phyloP scores from a whole-genome alignment of 2,113 vertebrate genomes.

The Oxyura jamaicensis region DNA sequence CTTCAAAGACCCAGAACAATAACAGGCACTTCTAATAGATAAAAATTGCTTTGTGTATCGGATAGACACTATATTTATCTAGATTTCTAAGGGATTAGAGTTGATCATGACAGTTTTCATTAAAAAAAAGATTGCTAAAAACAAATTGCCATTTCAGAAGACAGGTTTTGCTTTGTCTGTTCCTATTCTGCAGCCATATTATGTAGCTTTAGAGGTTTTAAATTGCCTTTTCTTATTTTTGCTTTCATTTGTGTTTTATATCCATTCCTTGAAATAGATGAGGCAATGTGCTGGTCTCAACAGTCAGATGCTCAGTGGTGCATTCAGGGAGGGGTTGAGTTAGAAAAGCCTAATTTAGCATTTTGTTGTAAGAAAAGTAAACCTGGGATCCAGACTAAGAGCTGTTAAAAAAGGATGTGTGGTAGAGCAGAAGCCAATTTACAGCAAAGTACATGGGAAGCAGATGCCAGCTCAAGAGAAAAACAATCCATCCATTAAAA shows the following conservation, averaged over 20 bases:
- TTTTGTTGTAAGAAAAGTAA: background rate
- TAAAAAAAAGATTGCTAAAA: slow-evolving; percentile 36
- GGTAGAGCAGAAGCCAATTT: background rate
- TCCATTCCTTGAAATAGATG: background rate
- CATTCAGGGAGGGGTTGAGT: background rate
- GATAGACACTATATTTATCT: slow-evolving; percentile 31
- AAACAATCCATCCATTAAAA: background rate
- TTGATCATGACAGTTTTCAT: slow-evolving; percentile 49
- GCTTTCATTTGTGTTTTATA: background rate
- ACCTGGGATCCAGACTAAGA: background rate
- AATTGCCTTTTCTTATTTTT: slow-evolving; percentile 26
- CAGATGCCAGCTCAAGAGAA: background rate
- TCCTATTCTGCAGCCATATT: background rate
- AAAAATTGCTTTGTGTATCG: slow-evolving; percentile 35
- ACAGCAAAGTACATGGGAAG: background rate
- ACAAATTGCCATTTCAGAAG: slow-evolving; percentile 41
- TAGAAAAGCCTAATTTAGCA: background rate
- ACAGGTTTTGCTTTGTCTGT: slow-evolving; percentile 8
- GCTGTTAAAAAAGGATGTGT: background rate
- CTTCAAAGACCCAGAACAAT: slow-evolving; percentile 40
- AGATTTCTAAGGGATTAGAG: slow-evolving; percentile 26
- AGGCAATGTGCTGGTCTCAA: background rate
- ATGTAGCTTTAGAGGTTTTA: slow-evolving; percentile 11
- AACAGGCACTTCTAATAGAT: slow-evolving; percentile 29
- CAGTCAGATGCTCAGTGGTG: background rate